Evolutionary conservation across 2,797 vertebrate genomes (phyloP), one percentile per base, ranked within the genome.

Genomic region (Spheniscus humboldti): DNA sequence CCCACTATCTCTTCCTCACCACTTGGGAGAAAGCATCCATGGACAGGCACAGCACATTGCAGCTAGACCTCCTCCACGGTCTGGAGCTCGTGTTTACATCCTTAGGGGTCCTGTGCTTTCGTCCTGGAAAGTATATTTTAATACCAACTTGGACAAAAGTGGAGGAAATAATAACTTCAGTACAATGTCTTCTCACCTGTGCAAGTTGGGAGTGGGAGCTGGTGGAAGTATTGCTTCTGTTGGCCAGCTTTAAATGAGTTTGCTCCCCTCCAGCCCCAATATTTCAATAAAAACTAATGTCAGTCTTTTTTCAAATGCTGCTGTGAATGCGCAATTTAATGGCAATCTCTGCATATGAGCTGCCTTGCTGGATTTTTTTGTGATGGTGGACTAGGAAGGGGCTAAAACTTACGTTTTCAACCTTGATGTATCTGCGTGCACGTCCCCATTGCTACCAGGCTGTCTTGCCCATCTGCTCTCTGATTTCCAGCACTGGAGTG

Each of bases 381-480:
- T 3, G 1, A 8, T 28, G 30, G 25, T 71, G 53, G 4, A 47
- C 11, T 20, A 45, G 23, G 20, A 37, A 71, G 30, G 18, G 17
- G 8, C n/a, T 68, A 28, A 57, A 52, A 20, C 8, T 20, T 33
- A 9, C 6, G 7, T 52, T 55, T 56, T 83, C 20, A 69, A 18
- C 25, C 55, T 50, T 5, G 5, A 4, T 30, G 12, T 63, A 3
- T 66, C 62, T 10, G 12, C 14, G 8, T 59, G n/a, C 9, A 8
- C 2, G 0, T 43, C 28, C 43, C 35, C 23, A 7, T 39, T 2
- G 1, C 15, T 25, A 9, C n/a, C 5, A 16, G 86, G 18, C 35
- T 16, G 7, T 6, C 18, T 59, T 66, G 13, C 39, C 45, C 39
- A 13, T 47, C n/a, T 12, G 2, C 20, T 25, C 35, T 23, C 48